Conservation (phyloP, 2,797 vertebrate species). For the Falco biarmicus region DNA sequence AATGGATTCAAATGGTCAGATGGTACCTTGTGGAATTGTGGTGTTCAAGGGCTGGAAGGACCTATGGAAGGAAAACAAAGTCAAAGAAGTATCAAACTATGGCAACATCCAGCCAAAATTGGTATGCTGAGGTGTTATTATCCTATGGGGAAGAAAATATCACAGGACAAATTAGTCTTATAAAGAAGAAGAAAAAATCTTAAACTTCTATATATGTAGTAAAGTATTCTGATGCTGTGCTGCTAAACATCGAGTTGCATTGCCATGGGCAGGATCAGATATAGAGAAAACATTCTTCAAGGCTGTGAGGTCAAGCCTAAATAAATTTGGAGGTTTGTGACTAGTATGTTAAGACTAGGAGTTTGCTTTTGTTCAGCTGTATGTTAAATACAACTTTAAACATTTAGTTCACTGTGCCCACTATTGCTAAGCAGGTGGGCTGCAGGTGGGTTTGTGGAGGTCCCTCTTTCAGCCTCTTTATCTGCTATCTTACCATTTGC, state of each 20-base stretch:
- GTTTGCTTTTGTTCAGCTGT: background rate
- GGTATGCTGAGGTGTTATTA: fast-evolving
- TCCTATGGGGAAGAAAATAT: background rate
- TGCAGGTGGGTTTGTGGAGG: conserved; percentile 11
- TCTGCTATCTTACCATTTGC: background rate
- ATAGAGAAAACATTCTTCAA: background rate
- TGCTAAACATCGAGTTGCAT: background rate
- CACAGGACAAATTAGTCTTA: background rate
- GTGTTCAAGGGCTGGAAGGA: background rate
- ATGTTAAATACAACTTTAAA: background rate
- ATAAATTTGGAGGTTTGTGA: background rate
- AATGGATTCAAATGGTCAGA: background rate
- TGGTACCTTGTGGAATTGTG: background rate
- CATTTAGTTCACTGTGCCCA: background rate
- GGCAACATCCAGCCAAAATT: background rate
- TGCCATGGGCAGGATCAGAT: background rate
- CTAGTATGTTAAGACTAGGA: background rate
- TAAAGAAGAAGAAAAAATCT: background rate
- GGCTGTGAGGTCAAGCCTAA: background rate
- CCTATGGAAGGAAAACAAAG: background rate
- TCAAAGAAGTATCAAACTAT: background rate
- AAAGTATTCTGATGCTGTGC: background rate
- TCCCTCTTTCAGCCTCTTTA: background rate
- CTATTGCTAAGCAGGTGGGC: background rate
- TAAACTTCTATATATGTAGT: background rate